These are phyloP conservation scores for Lagria hirta DNA, from an alignment of 2,888 invertebrate genomes.

Conservation along the genomic window DNA sequence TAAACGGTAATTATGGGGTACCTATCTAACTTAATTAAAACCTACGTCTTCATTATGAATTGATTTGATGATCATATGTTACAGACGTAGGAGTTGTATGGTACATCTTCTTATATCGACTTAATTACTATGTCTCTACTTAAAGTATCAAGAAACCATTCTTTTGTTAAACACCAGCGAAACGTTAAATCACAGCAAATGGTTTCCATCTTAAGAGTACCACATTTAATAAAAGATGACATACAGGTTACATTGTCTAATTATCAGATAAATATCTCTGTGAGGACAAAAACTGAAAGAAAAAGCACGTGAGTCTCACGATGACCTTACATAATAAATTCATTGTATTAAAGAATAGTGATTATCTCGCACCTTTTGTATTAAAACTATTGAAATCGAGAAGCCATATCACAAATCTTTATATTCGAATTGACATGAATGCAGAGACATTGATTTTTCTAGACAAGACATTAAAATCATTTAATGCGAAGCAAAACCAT, in stretches of 20 bases:
- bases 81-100: conserved; percentile 19
- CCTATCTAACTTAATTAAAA: conserved; percentile 27
- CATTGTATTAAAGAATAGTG: conserved; percentile 35
- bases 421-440: conserved; percentile 25
- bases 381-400: conserved; percentile 27
- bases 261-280: conserved; percentile 30
- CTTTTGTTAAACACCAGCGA: conserved; percentile 9
- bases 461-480: conserved; percentile 19
- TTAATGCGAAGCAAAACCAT: too few relatives aligned
- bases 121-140: conserved; percentile 8
- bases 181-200: conserved; percentile 11
- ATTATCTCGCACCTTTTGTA: conserved; percentile 31
- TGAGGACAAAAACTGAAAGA: conserved; percentile 31
- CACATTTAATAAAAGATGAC: conserved; percentile 30
- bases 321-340: conserved; percentile 36
- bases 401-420: conserved; percentile 26
- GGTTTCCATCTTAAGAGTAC: too few relatives aligned
- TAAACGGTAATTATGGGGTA: conserved; percentile 21
- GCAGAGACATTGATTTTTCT: conserved; percentile 18
- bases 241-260: conserved; percentile 30
- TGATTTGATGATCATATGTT: conserved; percentile 16
- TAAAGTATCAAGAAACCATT: conserved; percentile 7
- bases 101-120: conserved; percentile 6
- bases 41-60: conserved; percentile 20
- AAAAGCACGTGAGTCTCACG: conserved; percentile 24